These are phyloP conservation scores for Protodeltote pygarga DNA, from an alignment of 2,888 invertebrate species.

Conservation along the genomic window DNA sequence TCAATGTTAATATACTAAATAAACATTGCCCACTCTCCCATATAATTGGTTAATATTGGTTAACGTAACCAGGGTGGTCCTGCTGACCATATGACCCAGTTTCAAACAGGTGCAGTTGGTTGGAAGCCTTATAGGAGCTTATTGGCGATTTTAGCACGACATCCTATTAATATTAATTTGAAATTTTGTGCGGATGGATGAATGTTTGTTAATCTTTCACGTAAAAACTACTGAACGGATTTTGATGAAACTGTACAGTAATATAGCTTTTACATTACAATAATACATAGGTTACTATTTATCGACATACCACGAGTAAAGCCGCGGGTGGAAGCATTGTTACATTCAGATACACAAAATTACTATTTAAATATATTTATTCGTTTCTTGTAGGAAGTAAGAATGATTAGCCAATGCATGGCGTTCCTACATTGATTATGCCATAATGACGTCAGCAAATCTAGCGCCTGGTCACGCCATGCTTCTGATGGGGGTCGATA, in stretches of 20 bases:
- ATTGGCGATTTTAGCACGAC: too few species aligned
- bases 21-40: conserved; percentile 63
- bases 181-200: not conserved
- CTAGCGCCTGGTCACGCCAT: conserved; percentile 39
- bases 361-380: too few species aligned
- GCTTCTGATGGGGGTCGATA: conserved; percentile 14
- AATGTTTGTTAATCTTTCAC: too few species aligned
- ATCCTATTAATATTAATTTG: too few species aligned
- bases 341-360: too few species aligned
- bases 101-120: conserved; percentile 53
- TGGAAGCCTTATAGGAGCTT: conserved; percentile 63
- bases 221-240: too few species aligned
- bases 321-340: too few species aligned
- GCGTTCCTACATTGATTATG: conserved; percentile 31
- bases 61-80: conserved; percentile 57
- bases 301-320: too few species aligned
- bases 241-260: too few species aligned
- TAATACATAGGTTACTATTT: too few species aligned
- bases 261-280: too few species aligned
- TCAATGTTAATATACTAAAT: conserved; percentile 5
- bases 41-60: conserved; percentile 53
- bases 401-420: conserved; percentile 18
- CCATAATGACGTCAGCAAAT: conserved; percentile 44
- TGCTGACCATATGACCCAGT: conserved; percentile 64
- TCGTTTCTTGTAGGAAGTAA: too few species aligned